phyloP scores from a whole-genome alignment of 2,888 invertebrate genomes.

The Creontiades dilutus region DNA sequence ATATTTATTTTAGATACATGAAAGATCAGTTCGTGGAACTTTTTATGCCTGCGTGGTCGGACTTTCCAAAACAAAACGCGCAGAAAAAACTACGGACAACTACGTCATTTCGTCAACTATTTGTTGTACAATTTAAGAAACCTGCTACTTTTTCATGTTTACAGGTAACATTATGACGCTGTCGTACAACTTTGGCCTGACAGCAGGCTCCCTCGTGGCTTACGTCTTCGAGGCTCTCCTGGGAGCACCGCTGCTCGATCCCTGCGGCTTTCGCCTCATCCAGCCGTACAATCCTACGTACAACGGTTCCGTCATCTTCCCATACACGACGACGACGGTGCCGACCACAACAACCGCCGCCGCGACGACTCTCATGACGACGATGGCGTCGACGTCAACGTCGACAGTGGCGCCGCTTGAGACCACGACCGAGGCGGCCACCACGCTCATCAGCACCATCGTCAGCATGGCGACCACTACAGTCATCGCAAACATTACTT shows the following conservation, averaged over 20 bases:
- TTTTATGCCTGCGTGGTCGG: no score
- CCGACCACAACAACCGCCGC: constrained; percentile 29
- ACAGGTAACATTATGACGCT: constrained; percentile 95
- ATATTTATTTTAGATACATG: no score
- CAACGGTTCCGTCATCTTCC: constrained; percentile 1
- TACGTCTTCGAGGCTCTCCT: constrained; percentile 85
- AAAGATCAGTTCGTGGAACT: no score
- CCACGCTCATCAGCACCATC: constrained; percentile 56
- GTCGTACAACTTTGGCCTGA: constrained; percentile 92
- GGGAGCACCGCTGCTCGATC: constrained; percentile 77
- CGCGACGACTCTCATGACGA: constrained; percentile 49
- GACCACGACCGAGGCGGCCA: constrained; percentile 52
- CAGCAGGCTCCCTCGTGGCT: constrained; percentile 90
- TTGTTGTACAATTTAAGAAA: no score
- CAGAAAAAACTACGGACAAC: no score
- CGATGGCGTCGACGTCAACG: constrained; percentile 18
- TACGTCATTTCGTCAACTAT: no score
- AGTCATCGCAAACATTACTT: neutral
- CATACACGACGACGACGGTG: constrained; percentile 26
- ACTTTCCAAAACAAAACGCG: no score
- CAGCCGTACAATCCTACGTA: constrained; percentile 39
- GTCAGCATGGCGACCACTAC: constrained; percentile 20
- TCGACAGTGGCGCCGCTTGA: neutral
- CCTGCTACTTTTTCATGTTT: no score
- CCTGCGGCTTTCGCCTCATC: constrained; percentile 64